These are phyloP conservation scores for Hymenochirus boettgeri DNA, from an alignment of 2,113 vertebrate species.

Conservation along the genomic window DNA sequence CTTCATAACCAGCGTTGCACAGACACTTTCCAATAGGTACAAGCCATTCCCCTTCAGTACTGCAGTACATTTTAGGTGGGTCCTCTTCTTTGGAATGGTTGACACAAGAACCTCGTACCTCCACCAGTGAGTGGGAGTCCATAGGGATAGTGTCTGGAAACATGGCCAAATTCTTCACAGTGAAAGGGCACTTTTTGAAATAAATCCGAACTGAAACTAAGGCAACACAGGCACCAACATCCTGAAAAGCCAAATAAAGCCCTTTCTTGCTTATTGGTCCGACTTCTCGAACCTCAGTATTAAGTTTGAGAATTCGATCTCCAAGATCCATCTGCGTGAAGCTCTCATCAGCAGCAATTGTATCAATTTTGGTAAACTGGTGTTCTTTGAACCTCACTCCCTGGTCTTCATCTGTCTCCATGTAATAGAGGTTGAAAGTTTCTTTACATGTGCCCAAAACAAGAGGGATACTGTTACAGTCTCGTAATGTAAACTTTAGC, in stretches of 20 bases:
- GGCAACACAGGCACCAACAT: conserved; percentile 76
- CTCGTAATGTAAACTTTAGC: conserved; percentile 94
- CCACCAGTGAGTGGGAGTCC: conserved; percentile 95
- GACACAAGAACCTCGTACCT: conserved; percentile 91
- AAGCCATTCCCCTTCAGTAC: conserved; percentile 96
- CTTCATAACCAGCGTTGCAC: conserved; percentile 88
- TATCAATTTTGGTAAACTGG: conserved; percentile 94
- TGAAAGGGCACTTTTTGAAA: conserved; percentile 96
- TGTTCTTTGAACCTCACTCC: conserved; percentile 88
- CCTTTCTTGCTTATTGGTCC: conserved; percentile 88
- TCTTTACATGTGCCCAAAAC: conserved; percentile 96
- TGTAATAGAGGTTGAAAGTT: conserved; percentile 95
- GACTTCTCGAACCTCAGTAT: conserved; percentile 93
- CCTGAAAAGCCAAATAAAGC: conserved; percentile 95
- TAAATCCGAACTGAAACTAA: conserved; percentile 85
- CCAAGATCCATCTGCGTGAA: conserved; percentile 98
- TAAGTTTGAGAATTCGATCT: conserved; percentile 95
- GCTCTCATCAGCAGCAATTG: conserved; percentile 95
- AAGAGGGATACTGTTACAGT: conserved; percentile 95
- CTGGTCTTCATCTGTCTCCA: conserved; percentile 90
- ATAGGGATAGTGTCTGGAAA: conserved; percentile 94
- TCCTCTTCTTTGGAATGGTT: conserved; percentile 97
- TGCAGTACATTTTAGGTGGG: conserved; percentile 96
- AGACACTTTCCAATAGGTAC: conserved; percentile 97
- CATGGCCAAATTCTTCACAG: conserved; percentile 87